Percentiles rank a stretch among this genome's conserved stretches.
phyloP scores from a whole-genome alignment of 2,797 vertebrate genomes.

The Graptemys geographica region DNA sequence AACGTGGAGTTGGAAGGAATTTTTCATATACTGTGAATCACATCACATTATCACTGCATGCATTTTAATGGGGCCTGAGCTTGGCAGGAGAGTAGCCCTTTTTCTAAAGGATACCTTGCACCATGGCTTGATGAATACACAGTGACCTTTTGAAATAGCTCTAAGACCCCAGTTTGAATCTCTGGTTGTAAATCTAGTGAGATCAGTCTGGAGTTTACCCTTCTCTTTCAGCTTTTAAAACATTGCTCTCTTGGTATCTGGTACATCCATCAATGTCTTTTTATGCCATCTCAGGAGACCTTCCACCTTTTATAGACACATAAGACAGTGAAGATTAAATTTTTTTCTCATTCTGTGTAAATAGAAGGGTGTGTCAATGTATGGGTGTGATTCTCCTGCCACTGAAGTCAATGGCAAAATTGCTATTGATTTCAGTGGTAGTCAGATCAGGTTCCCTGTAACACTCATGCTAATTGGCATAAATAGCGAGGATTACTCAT shows the following conservation, averaged over 20 bases:
- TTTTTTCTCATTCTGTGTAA: not conserved
- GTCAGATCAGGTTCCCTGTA: not conserved
- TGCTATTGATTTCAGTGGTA: constrained; percentile 2
- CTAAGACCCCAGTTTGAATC: not conserved
- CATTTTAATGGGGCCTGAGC: not conserved
- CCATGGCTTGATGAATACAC: not conserved
- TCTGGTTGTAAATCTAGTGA: not conserved
- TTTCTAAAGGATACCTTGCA: not conserved
- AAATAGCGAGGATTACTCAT: constrained; percentile 9
- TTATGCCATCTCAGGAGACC: not conserved
- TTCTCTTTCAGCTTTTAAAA: not conserved
- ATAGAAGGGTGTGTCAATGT: not conserved
- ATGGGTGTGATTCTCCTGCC: not conserved
- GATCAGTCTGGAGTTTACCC: not conserved
- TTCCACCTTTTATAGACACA: not conserved
- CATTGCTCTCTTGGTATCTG: not conserved
- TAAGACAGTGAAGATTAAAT: not conserved
- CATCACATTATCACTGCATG: not conserved
- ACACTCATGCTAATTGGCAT: constrained; percentile 1
- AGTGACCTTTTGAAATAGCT: not conserved
- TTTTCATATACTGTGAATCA: fast-evolving
- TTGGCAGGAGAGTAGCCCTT: not conserved
- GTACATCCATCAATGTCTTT: not conserved
- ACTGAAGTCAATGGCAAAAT: not conserved
- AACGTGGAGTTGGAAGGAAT: not conserved